Base-by-base conservation (phyloP, 2,888 invertebrate species). In the Tiliacea aurago region DNA sequence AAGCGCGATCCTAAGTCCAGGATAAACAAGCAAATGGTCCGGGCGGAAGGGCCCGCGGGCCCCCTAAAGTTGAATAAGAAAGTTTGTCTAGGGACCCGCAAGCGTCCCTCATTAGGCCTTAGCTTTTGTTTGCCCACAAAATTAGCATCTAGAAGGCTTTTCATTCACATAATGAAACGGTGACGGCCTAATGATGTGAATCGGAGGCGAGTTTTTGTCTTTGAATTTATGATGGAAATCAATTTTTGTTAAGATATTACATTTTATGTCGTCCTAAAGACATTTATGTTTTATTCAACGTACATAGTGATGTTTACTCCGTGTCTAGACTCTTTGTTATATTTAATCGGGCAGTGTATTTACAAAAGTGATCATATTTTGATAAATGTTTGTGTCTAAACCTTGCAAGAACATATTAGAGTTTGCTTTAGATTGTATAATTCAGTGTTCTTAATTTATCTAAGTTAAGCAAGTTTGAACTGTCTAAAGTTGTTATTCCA, bases 1-100 rank as follows among this genome's bases (percentile, higher is more conserved):
- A 83, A 85, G 73, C 70, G 82, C 82, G 88, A 89, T 88, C 87
- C 90, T 93, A 93, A 95, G 95, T 93, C 92, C 91, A 93, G 92
- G 91, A 94, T 94, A 95, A 96, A 95, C 94, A 95, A 94, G 93
- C 92, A 94, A 95, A 95, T 95, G 95, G 94, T 93, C 94, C 92
- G 94, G 91, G 92, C 94, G 95, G 95, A 95, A 95, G 91, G 90
- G 93, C 94, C 91, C 88, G 85, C 92, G 93, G 91, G 89, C 89
- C 91, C 90, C 91, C 91, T 90, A 90, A 81, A 78, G 82, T 86
- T 91, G 93, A 93, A 93, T 93, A 95, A 95, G 95, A 95, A 95
- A 96, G 93, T 96, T 95, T 93, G 93, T 92, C 92, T 91, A 89
- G 89, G 89, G 90, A 88, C 93, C 92, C 93, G 90, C 91, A 89